Evolutionary conservation across 2,888 invertebrate genomes (phyloP), one percentile per base, ranked within the genome.

Genomic region (Pinctada fucata): DNA sequence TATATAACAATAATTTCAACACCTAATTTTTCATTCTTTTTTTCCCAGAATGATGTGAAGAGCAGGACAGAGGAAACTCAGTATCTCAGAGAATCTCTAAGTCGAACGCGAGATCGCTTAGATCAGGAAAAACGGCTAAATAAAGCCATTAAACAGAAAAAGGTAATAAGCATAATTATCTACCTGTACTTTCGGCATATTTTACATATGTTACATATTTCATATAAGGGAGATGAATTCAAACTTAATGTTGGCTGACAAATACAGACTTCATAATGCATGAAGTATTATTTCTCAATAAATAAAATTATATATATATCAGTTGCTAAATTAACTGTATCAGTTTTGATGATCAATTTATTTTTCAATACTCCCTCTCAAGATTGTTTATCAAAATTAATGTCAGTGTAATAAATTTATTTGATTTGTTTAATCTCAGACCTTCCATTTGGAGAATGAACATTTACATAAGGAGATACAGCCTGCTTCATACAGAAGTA

Each of bases 51-150:
- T 81, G 91, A 92, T 79, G 86, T 92, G 10, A 83, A 90, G 72
- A 85, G 78, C 3, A 87, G 88, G 71, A 75, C 89, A 50, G 92
- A 93, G 68, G 93, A 92, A 80, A 86, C 90, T 1, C 88, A 91
- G 72, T 92, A 91, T 72, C 84, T 93, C 72, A 83, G 92, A 49
- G 92, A 92, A 72, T 89, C 91, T 3, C 85, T 92, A 50, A 88
- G 88, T 75, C 83, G 90, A 73, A 90, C 91, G 0, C 84, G 89
- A 77, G 90, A 90, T 48, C 83, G 85, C 64, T 86, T 93, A 13
- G 91, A 92, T 68, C 91, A 92, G 81, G 93, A 93, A 83, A 92
- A 91, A 78, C 82, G 92, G 8, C 87, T 92, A 6, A 92, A 93
- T 78, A 85, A 85, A 16, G 90, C 92, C 68, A 91, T 93, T 69